Base-by-base conservation (phyloP, 2,797 vertebrate genomes). In the Odontamblyopus lacepedii region DNA sequence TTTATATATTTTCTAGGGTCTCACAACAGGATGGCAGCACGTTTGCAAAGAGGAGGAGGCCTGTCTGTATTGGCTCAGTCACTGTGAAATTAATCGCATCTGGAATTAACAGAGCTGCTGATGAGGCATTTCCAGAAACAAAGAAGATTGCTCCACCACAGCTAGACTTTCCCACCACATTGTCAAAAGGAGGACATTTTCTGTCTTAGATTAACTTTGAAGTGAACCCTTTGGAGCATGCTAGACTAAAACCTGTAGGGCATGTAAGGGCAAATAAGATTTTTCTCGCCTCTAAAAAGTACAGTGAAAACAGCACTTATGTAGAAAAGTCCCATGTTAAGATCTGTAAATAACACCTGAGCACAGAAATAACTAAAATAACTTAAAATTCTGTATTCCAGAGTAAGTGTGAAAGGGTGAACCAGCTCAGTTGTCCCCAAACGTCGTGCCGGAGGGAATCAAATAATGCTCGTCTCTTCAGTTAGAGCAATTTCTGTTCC, bases 201-300 rank as follows among this genome's bases (percentile, higher is more conserved):
- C 32, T 62, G 29, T 32, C 29, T 26, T 13, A 8, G 0, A 59
- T 13, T 27, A 9, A 59, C 29, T 13, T 29, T 13, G 44, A 48
- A 59, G 6, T 26, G 26, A 59, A 59, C 0, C 9, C 1, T 35
- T 62, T 7, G 0, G 57, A 2, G 6, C 13, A 18, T 7, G 1
- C 27, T 12, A 59, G 4, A 59, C 23, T 30, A 60, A 23, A 60
- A 15, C 5, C 2, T 60, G 32, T n/a, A 61, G 3, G 59, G 9
- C 9, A 63, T 35, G 32, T 18, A 23, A 23, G 23, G 11, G 23
- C 11, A 8, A 19, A 19, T 18, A 32, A 23, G 32, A 38, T 63
- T 44, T n/a, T 41, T n/a, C 63, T 44, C 38, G 50, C 63, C 63
- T 65, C 41, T 50, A 41, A 63, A 41, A 27, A 48, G 23, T 50